Evolutionary conservation across 2,113 vertebrate species (phyloP).

Genomic region (Epinephelus fuscoguttatus): DNA sequence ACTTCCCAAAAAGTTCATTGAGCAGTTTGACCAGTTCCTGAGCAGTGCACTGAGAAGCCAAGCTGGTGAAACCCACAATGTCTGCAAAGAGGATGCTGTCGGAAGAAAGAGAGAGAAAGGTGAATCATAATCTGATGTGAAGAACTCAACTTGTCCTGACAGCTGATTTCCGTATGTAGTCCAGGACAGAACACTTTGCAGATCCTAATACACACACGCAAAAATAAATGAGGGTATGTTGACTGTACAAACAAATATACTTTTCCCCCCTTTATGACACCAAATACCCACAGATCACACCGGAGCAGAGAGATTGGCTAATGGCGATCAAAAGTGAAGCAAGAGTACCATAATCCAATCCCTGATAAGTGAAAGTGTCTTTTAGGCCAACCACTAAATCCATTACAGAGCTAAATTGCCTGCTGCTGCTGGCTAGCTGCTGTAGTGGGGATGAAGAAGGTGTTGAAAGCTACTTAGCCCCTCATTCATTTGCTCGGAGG

Average conservation of each 20-base stretch:
- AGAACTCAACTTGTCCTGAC: constrained; percentile 3
- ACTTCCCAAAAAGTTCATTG: constrained; percentile 98
- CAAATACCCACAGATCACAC: constrained; percentile 32
- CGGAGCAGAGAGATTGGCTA: constrained; percentile 14
- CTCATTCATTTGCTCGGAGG: constrained; percentile 61
- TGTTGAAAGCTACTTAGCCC: constrained; percentile 71
- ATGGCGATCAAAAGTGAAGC: constrained; percentile 44
- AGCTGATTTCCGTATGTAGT: not conserved
- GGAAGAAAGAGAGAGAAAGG: constrained; percentile 20
- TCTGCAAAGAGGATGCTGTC: constrained; percentile 98
- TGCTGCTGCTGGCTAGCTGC: constrained; percentile 59
- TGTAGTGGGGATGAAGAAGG: constrained; percentile 50
- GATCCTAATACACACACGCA: not conserved
- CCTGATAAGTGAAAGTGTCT: constrained; percentile 51
- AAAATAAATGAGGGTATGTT: not conserved
- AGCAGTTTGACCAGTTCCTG: constrained; percentile 98
- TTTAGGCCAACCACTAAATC: constrained; percentile 61
- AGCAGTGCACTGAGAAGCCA: constrained; percentile 98
- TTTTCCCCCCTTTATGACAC: not conserved
- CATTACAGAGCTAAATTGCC: constrained; percentile 60
- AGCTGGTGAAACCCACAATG: constrained; percentile 97
- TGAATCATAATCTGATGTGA: constrained; percentile 6
- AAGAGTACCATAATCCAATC: constrained; percentile 56
- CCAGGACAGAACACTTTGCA: not conserved
- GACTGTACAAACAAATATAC: constrained; percentile 12